A percentile compares a stretch with the other conserved stretches of the same genome.
These are phyloP conservation scores for Nematostella vectensis DNA, from an alignment of 92 coral and sea anemone species.

Conservation along the genomic window DNA sequence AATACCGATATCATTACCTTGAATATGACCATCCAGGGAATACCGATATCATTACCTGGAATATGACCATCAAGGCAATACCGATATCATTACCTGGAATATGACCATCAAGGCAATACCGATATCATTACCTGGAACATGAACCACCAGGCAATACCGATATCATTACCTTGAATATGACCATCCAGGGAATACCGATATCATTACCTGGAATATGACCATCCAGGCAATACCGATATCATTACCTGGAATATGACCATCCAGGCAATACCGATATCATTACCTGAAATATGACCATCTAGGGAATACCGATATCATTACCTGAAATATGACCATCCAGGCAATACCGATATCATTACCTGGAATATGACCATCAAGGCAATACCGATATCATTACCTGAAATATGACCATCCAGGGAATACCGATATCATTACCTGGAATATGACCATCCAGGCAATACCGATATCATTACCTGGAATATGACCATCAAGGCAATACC, in stretches of 20 bases:
- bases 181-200: slow-evolving; percentile 87
- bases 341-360: slow-evolving; percentile 89
- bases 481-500: slow-evolving; percentile 89
- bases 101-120: slow-evolving; percentile 89
- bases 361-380: no score
- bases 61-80: no score
- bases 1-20: slow-evolving; percentile 92
- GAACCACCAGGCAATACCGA: no score
- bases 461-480: slow-evolving; percentile 98
- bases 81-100: slow-evolving; percentile 98
- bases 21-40: slow-evolving; percentile 91
- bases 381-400: no score
- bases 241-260: slow-evolving; percentile 96
- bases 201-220: slow-evolving; percentile 86
- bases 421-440: slow-evolving; percentile 85
- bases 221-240: no score
- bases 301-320: no score
- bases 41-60: slow-evolving; percentile 85
- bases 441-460: no score
- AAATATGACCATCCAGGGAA: slow-evolving; percentile 91
- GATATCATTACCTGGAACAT: slow-evolving; percentile 83
- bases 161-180: slow-evolving; percentile 95
- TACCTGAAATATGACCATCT: slow-evolving; percentile 82
- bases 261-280: slow-evolving; percentile 88
- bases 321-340: slow-evolving; percentile 97